Percentiles rank a stretch among this genome's conserved stretches.
Evolutionary conservation across 2,888 invertebrate species (phyloP).

Genomic region (Callimorpha dominula): DNA sequence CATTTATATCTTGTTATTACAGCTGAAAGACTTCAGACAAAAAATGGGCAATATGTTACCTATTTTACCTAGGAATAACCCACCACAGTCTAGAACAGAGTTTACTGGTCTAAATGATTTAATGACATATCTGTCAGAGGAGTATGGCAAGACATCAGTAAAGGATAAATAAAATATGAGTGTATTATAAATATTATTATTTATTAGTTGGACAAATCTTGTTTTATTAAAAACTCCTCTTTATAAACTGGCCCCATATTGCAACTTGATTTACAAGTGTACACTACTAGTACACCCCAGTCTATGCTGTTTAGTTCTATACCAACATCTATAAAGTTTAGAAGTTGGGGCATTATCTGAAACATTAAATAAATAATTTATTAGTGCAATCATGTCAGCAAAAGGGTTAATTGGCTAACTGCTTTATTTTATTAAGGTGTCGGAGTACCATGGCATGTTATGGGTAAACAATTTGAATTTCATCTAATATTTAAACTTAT

Average conservation of each 20-base stretch:
- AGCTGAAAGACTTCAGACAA: conserved; percentile 93
- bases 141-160: conserved; percentile 76
- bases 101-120: conserved; percentile 95
- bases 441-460: no score
- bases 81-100: conserved; percentile 94
- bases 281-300: conserved; percentile 96
- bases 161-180: conserved; percentile 52
- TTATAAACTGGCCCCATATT: conserved; percentile 89
- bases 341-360: conserved; percentile 94
- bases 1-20: conserved; percentile 45
- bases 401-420: no score
- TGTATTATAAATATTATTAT: conserved; percentile 19
- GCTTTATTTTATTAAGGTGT: no score
- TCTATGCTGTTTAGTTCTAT: conserved; percentile 89
- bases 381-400: no score
- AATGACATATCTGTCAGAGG: conserved; percentile 91
- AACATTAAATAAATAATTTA: conserved; percentile 41
- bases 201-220: conserved; percentile 88
- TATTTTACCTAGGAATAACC: conserved; percentile 91
- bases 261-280: conserved; percentile 95
- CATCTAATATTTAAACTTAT: no score
- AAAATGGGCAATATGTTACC: conserved; percentile 94
- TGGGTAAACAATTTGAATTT: no score
- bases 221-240: conserved; percentile 93
- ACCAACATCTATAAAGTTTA: conserved; percentile 90